Conservation (phyloP, 2,797 vertebrate species). For the Acanthurus tractus region DNA sequence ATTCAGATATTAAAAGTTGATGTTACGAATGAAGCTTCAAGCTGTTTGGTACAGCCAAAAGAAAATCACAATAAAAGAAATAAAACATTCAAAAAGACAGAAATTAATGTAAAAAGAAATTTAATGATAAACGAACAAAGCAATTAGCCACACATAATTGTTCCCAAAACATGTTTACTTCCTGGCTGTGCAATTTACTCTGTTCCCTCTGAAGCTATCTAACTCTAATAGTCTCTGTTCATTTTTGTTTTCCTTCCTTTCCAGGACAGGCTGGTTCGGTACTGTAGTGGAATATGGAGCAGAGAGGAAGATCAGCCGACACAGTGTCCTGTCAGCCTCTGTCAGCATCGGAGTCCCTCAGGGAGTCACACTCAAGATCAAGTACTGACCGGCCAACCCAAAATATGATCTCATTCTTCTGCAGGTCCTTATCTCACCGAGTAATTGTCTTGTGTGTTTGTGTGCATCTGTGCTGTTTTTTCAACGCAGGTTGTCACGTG, state of each 20-base stretch:
- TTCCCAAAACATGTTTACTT: background rate
- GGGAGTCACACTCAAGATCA: constrained; percentile 98
- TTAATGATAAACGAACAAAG: constrained; percentile 1
- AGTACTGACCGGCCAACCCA: constrained; percentile 81
- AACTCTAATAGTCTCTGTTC: constrained; percentile 13
- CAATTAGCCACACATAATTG: background rate
- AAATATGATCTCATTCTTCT: constrained; percentile 36
- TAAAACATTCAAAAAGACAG: background rate
- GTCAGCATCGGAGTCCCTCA: constrained; percentile 97
- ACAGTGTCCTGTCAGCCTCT: constrained; percentile 94
- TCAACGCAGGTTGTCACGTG: constrained; percentile 90
- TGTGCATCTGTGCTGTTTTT: constrained; percentile 13
- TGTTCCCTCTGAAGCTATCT: background rate
- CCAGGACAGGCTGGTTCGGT: constrained; percentile 96
- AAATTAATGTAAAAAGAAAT: background rate
- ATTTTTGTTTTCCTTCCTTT: constrained; percentile 16
- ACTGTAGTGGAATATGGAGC: constrained; percentile 97
- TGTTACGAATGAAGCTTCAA: too few relatives aligned
- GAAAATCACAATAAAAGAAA: background rate
- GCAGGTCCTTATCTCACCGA: constrained; percentile 1
- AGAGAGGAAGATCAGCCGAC: constrained; percentile 97
- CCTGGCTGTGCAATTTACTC: background rate
- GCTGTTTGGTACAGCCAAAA: too few relatives aligned
- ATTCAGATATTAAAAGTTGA: too few relatives aligned
- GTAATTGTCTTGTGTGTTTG: background rate